phyloP scores from a whole-genome alignment of 2,888 invertebrate species.

The Chaetoderma sp. region DNA sequence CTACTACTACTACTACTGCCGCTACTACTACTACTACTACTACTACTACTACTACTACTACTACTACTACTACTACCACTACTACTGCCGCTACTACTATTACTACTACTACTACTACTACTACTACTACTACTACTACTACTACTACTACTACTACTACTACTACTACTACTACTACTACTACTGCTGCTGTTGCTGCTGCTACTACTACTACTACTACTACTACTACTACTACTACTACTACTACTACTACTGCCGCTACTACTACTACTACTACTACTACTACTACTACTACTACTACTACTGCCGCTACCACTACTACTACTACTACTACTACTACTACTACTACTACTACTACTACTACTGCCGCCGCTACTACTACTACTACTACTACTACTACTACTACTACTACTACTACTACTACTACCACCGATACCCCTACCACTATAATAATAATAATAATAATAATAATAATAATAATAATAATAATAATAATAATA shows the following conservation, averaged over 20 bases:
- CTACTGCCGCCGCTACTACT: constrained; percentile 24
- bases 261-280: constrained; percentile 21
- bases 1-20: constrained; percentile 21
- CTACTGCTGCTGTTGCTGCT: neutral
- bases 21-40: constrained; percentile 22
- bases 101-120: constrained; percentile 26
- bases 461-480: too few species aligned
- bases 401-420: constrained; percentile 19
- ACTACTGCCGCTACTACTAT: constrained; percentile 24
- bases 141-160: neutral
- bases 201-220: neutral
- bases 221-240: constrained; percentile 16
- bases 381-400: constrained; percentile 25
- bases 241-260: constrained; percentile 24
- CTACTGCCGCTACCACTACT: constrained; percentile 17
- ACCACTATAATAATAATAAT: too few species aligned
- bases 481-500: too few species aligned
- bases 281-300: constrained; percentile 25
- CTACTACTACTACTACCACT: constrained; percentile 21
- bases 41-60: constrained; percentile 22
- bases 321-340: constrained; percentile 22
- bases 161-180: neutral
- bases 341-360: constrained; percentile 24
- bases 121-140: constrained; percentile 17
- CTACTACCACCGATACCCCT: constrained; percentile 21